Evolutionary conservation across 2,113 vertebrate species (phyloP), one percentile per base, ranked within the genome.

Genomic region (Corythaeola cristata): DNA sequence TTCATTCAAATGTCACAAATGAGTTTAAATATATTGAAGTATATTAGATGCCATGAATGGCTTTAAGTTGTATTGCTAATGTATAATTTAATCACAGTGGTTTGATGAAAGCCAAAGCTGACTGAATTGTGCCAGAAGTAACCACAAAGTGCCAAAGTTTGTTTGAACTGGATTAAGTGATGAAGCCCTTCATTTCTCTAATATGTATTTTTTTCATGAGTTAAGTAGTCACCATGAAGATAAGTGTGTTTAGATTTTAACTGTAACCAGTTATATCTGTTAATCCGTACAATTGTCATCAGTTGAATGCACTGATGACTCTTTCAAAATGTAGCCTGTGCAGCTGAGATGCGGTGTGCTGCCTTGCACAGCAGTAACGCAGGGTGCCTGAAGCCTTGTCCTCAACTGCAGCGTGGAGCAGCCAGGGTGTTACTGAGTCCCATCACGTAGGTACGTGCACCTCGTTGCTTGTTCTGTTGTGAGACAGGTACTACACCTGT

Each of bases 81-180:
- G 28, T 90, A 44, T 77, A 77, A 93, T 95, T 88, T 80, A 83
- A 23, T 85, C 26, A 17, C 18, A 67, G 88, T 55, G 67, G 67
- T 86, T 93, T 95, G 56, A 68, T 82, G 72, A 86, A 93, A 96
- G 67, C 44, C 76, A 76, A 62, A 90, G 37, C 63, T 73, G 49
- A 35, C 35, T 37, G 33, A 94, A 15, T 69, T 85, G 71, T 85
- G 68, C 90, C 72, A 93, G 71, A 77, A 67, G 41, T 59, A 90
- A 77, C 85, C 75, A 71, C 75, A 71, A 91, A 64, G 16, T 74
- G n/a, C 71, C 55, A 59, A 77, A 59, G 23, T 88, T 89, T 72
- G 79, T 90, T 91, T 93, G 30, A 83, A 32, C 14, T 62, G 11
- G 19, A 58, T 92, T 66, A 33, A 67, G 64, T 35, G 26, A 56